Evolutionary conservation across 2,888 invertebrate species (phyloP).

Genomic region (Drosophila lutescens): DNA sequence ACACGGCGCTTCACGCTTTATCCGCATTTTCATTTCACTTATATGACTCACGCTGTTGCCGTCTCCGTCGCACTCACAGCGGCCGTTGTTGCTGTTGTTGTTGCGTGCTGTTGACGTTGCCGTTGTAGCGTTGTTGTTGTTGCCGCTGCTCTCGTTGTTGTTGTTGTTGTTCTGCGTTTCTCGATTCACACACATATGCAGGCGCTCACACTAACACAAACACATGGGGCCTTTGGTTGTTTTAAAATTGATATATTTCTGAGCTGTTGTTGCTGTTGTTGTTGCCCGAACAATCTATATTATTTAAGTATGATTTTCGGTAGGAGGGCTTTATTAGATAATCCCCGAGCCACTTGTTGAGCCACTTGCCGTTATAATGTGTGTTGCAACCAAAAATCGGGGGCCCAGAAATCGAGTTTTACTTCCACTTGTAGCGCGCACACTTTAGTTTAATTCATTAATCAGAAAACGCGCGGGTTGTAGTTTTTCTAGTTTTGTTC

Average conservation of each 20-base stretch:
- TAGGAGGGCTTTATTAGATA: constrained; percentile 68
- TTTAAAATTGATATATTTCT: constrained; percentile 43
- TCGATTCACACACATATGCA: constrained; percentile 63
- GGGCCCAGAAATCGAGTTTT: constrained; percentile 38
- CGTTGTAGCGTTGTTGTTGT: constrained; percentile 59
- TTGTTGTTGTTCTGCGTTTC: constrained; percentile 39
- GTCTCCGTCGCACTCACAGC: constrained; percentile 79
- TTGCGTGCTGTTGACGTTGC: constrained; percentile 72
- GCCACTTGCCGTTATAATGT: constrained; percentile 64
- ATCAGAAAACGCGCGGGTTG: constrained; percentile 37
- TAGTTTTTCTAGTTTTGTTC: neutral
- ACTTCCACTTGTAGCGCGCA: constrained; percentile 62
- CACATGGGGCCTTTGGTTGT: constrained; percentile 47
- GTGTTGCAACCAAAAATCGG: constrained; percentile 32
- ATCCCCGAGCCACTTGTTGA: constrained; percentile 74
- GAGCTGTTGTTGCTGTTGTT: neutral
- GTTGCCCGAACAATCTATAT: constrained; percentile 44
- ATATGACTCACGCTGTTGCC: constrained; percentile 84
- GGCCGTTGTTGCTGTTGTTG: constrained; percentile 65
- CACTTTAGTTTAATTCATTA: constrained; percentile 49
- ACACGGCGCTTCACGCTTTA: constrained; percentile 88
- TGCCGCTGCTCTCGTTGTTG: constrained; percentile 14
- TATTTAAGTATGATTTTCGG: constrained; percentile 52
- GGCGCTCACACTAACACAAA: constrained; percentile 37
- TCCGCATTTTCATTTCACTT: constrained; percentile 87